phyloP scores from a whole-genome alignment of 1,140 invertebrate genomes.

The Diabrotica virgifera region DNA sequence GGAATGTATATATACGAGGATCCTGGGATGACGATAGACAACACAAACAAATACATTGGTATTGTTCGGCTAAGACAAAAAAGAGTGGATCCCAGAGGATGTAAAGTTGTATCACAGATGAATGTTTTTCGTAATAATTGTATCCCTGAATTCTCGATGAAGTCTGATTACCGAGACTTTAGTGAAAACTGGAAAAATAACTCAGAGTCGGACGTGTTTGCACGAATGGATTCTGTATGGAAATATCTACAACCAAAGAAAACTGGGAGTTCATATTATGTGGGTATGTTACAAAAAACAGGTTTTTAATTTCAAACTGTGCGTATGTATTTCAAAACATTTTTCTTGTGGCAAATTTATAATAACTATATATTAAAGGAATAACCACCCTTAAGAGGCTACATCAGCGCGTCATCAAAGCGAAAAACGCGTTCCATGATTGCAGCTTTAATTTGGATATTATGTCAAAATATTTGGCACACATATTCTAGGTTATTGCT shows the following conservation, averaged over 20 bases:
- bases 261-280: constrained; percentile 20
- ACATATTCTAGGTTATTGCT: too few species aligned
- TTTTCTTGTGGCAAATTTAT: too few species aligned
- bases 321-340: too few species aligned
- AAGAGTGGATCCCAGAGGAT: constrained; percentile 15
- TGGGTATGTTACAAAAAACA: constrained; percentile 15
- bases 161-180: constrained; percentile 18
- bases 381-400: too few species aligned
- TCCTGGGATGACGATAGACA: constrained; percentile 34
- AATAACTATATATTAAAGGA: too few species aligned
- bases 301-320: too few species aligned
- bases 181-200: constrained; percentile 20
- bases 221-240: constrained; percentile 29
- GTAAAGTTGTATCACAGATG: constrained; percentile 11
- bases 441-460: too few species aligned
- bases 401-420: too few species aligned
- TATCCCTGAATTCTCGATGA: constrained; percentile 13
- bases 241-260: constrained; percentile 16
- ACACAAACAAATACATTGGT: constrained; percentile 33
- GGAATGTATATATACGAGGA: constrained; percentile 23
- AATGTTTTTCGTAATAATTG: constrained; percentile 17
- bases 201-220: constrained; percentile 2
- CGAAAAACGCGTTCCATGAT: too few species aligned
- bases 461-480: too few species aligned
- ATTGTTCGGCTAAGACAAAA: constrained; percentile 32